A percentile compares a stretch with the other conserved stretches of the same genome.
These are phyloP conservation scores for Caenorhabditis afra DNA, from an alignment of 2,888 invertebrate species.

Conservation along the genomic window DNA sequence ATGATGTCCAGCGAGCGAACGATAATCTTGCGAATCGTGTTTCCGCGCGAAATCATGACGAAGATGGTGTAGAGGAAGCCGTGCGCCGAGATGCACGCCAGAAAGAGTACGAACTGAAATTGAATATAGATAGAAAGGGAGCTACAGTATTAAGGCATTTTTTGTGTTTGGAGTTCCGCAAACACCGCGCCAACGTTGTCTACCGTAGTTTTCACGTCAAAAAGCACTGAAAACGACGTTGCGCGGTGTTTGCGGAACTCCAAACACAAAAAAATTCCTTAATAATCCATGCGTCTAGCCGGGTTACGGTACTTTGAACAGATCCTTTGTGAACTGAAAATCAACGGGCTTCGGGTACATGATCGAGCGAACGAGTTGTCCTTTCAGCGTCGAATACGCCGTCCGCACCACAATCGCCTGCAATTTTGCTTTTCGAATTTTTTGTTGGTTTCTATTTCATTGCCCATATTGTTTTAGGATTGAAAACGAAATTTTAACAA, in stretches of 20 bases:
- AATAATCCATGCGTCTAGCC: no score
- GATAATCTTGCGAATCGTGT: slow-evolving; percentile 82
- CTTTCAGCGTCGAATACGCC: slow-evolving; percentile 84
- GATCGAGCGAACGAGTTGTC: slow-evolving; percentile 84
- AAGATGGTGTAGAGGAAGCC: slow-evolving; percentile 87
- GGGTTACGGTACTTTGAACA: slow-evolving; percentile 82
- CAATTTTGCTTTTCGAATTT: no score
- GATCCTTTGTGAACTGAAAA: slow-evolving; percentile 84
- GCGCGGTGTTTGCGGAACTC: no score
- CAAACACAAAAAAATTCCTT: no score
- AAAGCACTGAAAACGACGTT: no score
- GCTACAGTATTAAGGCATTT: no score
- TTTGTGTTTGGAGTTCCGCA: no score
- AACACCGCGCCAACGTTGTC: no score
- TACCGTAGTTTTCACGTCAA: no score
- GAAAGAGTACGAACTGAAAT: slow-evolving; percentile 64
- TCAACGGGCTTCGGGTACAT: slow-evolving; percentile 84
- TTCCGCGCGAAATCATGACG: slow-evolving; percentile 85
- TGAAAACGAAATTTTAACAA: no score
- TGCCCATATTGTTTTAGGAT: not conserved
- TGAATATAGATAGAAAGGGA: no score
- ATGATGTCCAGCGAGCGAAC: slow-evolving; percentile 91
- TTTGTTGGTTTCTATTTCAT: not conserved
- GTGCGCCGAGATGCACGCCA: slow-evolving; percentile 64
- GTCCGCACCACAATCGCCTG: slow-evolving; percentile 89